Conservation (phyloP, 2,113 vertebrate genomes). For the Haliaeetus leucogaster region DNA sequence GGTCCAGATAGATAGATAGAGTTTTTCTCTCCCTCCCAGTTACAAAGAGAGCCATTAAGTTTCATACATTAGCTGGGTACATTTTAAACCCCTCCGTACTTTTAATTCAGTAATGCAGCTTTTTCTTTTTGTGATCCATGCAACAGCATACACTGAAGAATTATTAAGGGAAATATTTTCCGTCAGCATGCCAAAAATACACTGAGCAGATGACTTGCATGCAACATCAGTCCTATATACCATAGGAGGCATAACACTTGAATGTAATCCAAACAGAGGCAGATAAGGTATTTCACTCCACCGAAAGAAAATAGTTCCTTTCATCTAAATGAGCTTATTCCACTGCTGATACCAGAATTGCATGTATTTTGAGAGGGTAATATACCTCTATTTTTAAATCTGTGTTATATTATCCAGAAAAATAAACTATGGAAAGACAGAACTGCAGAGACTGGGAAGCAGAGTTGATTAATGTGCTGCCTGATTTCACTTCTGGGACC, state of each 20-base stretch:
- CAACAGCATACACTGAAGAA: not conserved
- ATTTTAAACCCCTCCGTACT: not conserved
- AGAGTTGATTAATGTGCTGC: slow-evolving; percentile 62
- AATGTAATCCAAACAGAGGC: slow-evolving; percentile 34
- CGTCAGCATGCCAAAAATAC: slow-evolving; percentile 15
- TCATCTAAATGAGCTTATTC: slow-evolving; percentile 55
- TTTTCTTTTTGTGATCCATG: not conserved
- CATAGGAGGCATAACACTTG: slow-evolving; percentile 6
- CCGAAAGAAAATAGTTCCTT: slow-evolving; percentile 26
- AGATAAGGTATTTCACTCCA: slow-evolving; percentile 39
- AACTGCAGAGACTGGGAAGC: slow-evolving; percentile 1
- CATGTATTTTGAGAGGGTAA: slow-evolving; percentile 6
- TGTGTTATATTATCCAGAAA: slow-evolving; percentile 22
- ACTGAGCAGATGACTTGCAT: slow-evolving; percentile 19
- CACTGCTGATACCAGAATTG: not conserved
- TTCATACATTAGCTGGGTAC: not conserved
- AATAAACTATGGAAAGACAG: slow-evolving; percentile 14
- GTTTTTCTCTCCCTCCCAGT: not conserved
- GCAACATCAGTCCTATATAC: slow-evolving; percentile 20
- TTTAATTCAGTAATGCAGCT: not conserved
- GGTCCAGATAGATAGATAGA: not conserved
- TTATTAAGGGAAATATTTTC: slow-evolving; percentile 26
- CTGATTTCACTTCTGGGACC: slow-evolving; percentile 62
- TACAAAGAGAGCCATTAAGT: not conserved
- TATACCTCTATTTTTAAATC: not conserved